A percentile compares a stretch with the other conserved stretches of the same genome.
phyloP scores from a whole-genome alignment of 1,140 invertebrate species.

The Brevipalpus yothersi region DNA sequence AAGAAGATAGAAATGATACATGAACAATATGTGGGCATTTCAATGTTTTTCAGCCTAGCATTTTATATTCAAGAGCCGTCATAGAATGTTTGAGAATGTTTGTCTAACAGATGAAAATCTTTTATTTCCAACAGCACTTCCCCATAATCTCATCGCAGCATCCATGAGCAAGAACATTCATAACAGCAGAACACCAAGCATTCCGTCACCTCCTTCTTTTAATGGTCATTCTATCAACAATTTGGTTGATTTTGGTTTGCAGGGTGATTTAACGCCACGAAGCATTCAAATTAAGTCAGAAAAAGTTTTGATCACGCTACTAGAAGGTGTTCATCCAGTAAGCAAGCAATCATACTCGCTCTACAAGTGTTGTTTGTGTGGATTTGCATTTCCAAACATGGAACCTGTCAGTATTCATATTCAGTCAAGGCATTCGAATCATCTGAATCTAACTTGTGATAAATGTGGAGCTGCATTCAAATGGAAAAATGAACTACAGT shows the following conservation, averaged over 20 bases:
- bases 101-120: neutral
- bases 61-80: no score
- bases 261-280: slow-evolving; percentile 1
- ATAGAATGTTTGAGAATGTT: neutral
- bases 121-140: neutral
- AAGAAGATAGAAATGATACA: no score
- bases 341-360: slow-evolving; percentile 20
- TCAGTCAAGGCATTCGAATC: slow-evolving; percentile 18
- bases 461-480: slow-evolving; percentile 15
- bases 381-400: slow-evolving; percentile 19
- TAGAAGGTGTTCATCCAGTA: slow-evolving; percentile 21
- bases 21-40: no score
- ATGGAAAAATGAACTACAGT: slow-evolving; percentile 11
- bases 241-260: slow-evolving; percentile 4
- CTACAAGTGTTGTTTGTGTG: slow-evolving; percentile 25
- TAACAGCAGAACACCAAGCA: slow-evolving; percentile 1
- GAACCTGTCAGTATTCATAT: slow-evolving; percentile 17
- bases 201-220: neutral
- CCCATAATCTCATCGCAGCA: neutral
- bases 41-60: no score
- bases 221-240: neutral
- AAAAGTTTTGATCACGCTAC: slow-evolving; percentile 19
- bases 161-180: slow-evolving; percentile 8
- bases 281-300: slow-evolving; percentile 17
- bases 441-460: slow-evolving; percentile 15